Base-by-base conservation (phyloP, 2,888 invertebrate genomes). In the Danaus chrysippus region DNA sequence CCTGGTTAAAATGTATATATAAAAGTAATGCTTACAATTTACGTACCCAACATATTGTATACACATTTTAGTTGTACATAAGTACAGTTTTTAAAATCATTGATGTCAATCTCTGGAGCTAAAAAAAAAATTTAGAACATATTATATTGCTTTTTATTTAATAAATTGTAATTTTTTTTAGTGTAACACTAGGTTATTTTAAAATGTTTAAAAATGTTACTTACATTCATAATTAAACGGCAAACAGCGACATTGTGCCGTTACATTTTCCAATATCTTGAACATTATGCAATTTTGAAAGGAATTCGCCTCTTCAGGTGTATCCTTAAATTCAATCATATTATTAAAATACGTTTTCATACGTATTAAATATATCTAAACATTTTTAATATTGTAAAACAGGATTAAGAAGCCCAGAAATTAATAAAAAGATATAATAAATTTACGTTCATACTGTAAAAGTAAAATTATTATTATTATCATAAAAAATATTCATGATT, bases 21-120 rank as follows among this genome's bases (percentile, higher is more conserved):
- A 34, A 5, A 5, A 23, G 2, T 23, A 23, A 23, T 23, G 23
- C 23, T 23, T 23, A 23, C 10, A n/a, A 9, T 41, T 13, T 59
- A 69, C 76, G 67, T 65, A 87, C 88, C 79, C 15, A 83, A 70
- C 46, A 71, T 75, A 67, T 79, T 70, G 56, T 81, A 73, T n/a
- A 85, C 70, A 62, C 89, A 89, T 10, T 73, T 70, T 0, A 82
- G 74, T 23, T 79, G 76, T 0, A 82, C 81, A 86, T 86, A 89
- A 0, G 78, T 73, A 54, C 89, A 89, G 0, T 62, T 59, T 0
- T 71, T 64, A 15, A 74, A 76, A 0, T 77, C 76, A n/a, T 75
- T 74, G 0, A 79, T 75, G 1, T 67, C 69, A 8, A 85, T 62
- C 5, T 81, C 74, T 12, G 67, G 17, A 9, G 72, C 86, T 87